Evolutionary conservation across 2,888 invertebrate species (phyloP).

Genomic region (Oligia strigilis): DNA sequence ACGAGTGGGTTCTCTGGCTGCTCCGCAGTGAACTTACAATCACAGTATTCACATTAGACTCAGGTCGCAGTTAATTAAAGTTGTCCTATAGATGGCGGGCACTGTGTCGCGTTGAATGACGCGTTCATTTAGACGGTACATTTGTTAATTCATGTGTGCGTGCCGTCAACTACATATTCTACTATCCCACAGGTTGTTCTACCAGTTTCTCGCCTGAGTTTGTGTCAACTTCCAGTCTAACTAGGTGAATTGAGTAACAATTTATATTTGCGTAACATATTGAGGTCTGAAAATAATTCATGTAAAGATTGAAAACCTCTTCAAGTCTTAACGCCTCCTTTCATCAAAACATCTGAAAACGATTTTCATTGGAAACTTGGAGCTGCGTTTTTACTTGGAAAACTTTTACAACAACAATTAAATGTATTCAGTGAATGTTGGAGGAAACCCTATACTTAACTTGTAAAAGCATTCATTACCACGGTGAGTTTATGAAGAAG

Average conservation of each 20-base stretch:
- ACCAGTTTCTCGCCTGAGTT: background rate
- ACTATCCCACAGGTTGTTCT: background rate
- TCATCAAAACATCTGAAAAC: slow-evolving; percentile 23
- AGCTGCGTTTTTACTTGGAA: background rate
- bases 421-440: background rate
- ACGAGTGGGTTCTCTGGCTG: slow-evolving; percentile 32
- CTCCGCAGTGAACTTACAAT: slow-evolving; percentile 37
- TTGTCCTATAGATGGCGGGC: slow-evolving; percentile 4
- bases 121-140: slow-evolving; percentile 1
- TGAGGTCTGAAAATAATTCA: background rate
- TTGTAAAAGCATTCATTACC: background rate
- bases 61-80: slow-evolving; percentile 38
- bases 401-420: background rate
- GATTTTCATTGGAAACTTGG: slow-evolving; percentile 2
- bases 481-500: background rate
- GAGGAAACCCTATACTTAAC: background rate
- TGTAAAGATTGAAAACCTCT: slow-evolving; percentile 4
- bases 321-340: background rate
- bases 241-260: background rate
- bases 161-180: background rate
- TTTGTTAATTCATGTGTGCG: background rate
- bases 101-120: background rate
- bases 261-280: slow-evolving; percentile 11
- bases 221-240: background rate
- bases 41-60: slow-evolving; percentile 33